Base-by-base conservation (phyloP, 2,797 vertebrate species). In the Vultur gryphus region DNA sequence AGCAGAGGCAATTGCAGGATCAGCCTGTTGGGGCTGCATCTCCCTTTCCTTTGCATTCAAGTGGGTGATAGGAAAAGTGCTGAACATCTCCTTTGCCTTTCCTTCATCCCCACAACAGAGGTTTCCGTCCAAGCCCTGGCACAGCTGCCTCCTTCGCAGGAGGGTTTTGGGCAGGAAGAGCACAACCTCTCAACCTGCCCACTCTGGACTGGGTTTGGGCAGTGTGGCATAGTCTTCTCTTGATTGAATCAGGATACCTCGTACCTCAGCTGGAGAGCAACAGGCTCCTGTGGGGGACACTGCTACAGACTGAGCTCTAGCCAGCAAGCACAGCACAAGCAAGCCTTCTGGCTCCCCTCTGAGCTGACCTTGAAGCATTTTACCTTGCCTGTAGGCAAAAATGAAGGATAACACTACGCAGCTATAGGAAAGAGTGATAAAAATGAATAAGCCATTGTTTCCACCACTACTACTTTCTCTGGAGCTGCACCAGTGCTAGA, bases 401-500 rank as follows among this genome's bases (percentile, higher is more conserved):
- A 83, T 26, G 5, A 86, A 91, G 75, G 26, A 17, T 80, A 89
- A 70, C 44, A 41, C 29, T 75, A 82, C 0, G 1, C 21, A 78
- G 67, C 61, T 91, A 81, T 43, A 93, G 46, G 76, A 86, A 91
- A 72, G 19, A 89, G 72, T 18, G 87, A 95, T 95, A 94, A 91
- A 93, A 95, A 87, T 39, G 18, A 93, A 35, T 72, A 83, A 83
- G 46, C 25, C 58, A 78, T 83, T 95, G 69, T 91, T 91, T 88
- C 51, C 25, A 91, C 33, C 16, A 41, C 72, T 65, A 54, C 37
- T 88, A 75, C 89, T 93, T 89, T 92, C 67, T 93, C 92, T 95
- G 95, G 89, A 96, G 89, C 67, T 43, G 52, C 89, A 86, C 54
- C 87, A 96, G 46, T 33, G 25, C 61, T 90, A 84, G 46, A 91